Evolutionary conservation across 2,113 vertebrate species (phyloP), one percentile per base, ranked within the genome.

Genomic region (Microcebus tavaratra): DNA sequence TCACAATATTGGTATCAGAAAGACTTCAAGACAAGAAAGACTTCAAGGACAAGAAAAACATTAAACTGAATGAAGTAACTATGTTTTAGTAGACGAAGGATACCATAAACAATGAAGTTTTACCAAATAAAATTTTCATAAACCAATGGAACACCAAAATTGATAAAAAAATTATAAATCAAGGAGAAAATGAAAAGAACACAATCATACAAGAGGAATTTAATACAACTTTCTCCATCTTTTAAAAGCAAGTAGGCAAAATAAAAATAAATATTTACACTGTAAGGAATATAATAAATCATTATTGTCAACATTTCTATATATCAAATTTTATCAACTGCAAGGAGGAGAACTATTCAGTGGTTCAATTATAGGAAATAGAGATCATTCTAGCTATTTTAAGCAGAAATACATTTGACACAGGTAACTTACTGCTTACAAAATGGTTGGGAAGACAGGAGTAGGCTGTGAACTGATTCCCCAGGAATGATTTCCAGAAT

Each of bases 91-190:
- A 59, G 63, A 36, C 81, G 5, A 93, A 84, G 34, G 45, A 57
- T 80, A 25, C 15, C 36, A 94, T 61, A 70, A 8, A 65, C 75
- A 95, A 84, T 53, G 25, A 70, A 89, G 25, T 82, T 83, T 90
- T 85, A 88, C 53, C 42, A 94, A 90, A 65, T 65, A 15, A 79
- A 90, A 81, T 84, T 61, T 91, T 88, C 31, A 65, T 73, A 72
- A 89, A 88, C 25, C 42, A 87, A 63, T 53, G 57, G 27, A 65
- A 23, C 21, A 50, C 88, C n/a, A 90, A 87, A 87, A 50, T 72
- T 73, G 55, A 87, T 75, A 70, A 34, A 65, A 80, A n/a, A 3
- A 45, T 48, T 80, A 45, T 59, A 85, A 94, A 79, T 92, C 55
- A 87, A 95, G 29, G 78, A 88, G 17, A 85, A 84, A 94, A 75